Base-by-base conservation (phyloP, 2,797 vertebrate species). In the Malurus leucopterus region DNA sequence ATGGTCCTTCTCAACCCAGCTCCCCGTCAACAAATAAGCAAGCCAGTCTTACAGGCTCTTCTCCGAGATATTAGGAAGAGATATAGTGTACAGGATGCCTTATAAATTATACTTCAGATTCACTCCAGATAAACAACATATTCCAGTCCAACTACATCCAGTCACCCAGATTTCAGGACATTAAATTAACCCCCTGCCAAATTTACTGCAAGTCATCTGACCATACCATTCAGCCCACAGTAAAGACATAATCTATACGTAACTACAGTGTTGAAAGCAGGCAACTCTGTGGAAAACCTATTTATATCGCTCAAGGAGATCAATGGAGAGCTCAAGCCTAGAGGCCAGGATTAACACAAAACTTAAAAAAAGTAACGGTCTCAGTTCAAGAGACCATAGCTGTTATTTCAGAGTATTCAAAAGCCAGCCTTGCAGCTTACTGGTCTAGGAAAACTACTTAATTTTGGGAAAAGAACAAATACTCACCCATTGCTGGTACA, bases 271-370 rank as follows among this genome's bases (percentile, higher is more conserved):
- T 90, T 78, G 65, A 91, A 93, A 84, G 65, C 68, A 62, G 54
- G 40, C 77, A 93, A 86, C 83, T 89, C 80, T 71, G 43, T 58
- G 44, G 53, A 92, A 92, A 89, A 88, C 64, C 47, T 86, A 93
- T 86, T 93, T 93, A 82, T 79, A 91, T 92, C 70, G 74, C 69
- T 92, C 82, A 78, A 83, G 79, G 65, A 90, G 73, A 94, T 91
- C 90, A 94, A 88, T 82, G 93, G 73, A 85, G 69, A 89, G 24
- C 51, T 76, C 34, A 62, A 82, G 73, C 80, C 76, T 74, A 27
- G 73, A 89, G 79, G 69, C 65, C 90, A 78, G 44, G 65, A 89
- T 83, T 92, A 88, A 89, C 72, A 85, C 76, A 84, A 94, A 92
- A 85, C 38, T 90, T 83, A 80, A 75, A 90, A 93, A 92, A 85